phyloP scores from a whole-genome alignment of 1,140 invertebrate species.

The Zaprionus africanus region DNA sequence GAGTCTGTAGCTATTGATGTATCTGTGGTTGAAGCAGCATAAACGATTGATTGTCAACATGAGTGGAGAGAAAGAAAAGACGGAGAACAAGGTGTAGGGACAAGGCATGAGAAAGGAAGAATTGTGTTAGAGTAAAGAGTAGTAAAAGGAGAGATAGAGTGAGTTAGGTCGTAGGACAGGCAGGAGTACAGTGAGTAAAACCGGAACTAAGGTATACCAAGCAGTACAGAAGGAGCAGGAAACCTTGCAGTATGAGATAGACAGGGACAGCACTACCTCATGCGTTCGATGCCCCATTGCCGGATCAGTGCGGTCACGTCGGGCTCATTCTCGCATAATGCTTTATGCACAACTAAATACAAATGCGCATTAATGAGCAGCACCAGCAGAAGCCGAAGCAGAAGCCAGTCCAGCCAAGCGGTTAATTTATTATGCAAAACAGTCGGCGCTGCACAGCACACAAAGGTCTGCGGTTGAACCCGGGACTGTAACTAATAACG shows the following conservation, averaged over 20 bases:
- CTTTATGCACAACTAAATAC: conserved; percentile 81
- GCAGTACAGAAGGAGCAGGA: no score
- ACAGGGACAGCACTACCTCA: neutral
- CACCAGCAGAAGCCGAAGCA: neutral
- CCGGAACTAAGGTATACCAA: neutral
- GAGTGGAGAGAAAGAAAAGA: conserved; percentile 1
- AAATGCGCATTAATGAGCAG: conserved; percentile 77
- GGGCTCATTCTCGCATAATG: conserved; percentile 79
- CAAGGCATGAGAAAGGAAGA: neutral
- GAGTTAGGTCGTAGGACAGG: no score
- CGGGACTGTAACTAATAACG: conserved; percentile 23
- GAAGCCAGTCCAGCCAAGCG: conserved; percentile 58
- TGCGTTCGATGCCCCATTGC: neutral
- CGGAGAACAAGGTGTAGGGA: neutral
- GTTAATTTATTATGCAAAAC: conserved; percentile 81
- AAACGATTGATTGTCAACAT: conserved; percentile 23
- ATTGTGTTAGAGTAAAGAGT: neutral
- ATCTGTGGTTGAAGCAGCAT: neutral
- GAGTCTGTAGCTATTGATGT: no score
- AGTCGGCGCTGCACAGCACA: conserved; percentile 10
- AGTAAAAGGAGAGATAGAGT: no score
- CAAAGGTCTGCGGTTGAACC: conserved; percentile 32
- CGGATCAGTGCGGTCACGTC: conserved; percentile 59
- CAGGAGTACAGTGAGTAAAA: neutral
- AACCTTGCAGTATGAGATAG: no score